Evolutionary conservation across 2,888 invertebrate species (phyloP).

Genomic region (Ecliptopera silaceata): DNA sequence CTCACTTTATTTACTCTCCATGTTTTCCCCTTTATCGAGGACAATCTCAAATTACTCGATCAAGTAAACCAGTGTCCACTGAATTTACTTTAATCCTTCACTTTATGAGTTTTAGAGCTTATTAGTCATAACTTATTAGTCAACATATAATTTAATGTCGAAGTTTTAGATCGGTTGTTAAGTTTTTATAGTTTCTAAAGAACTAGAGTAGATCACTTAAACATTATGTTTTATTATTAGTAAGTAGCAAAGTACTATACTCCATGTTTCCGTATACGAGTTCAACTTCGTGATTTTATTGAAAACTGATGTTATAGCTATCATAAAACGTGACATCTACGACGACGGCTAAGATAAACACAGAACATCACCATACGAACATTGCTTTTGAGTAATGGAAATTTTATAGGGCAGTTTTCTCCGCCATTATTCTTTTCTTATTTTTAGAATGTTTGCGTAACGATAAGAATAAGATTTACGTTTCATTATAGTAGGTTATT

Average conservation of each 20-base stretch:
- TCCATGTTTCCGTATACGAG: slow-evolving; percentile 56
- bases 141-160: slow-evolving; percentile 10
- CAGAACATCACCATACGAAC: slow-evolving; percentile 44
- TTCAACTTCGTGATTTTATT: slow-evolving; percentile 62
- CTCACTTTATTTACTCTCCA: slow-evolving; percentile 63
- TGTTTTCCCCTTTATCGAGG: slow-evolving; percentile 58
- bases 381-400: slow-evolving; percentile 51
- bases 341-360: slow-evolving; percentile 57
- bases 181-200: slow-evolving; percentile 36
- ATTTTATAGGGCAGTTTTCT: slow-evolving; percentile 65
- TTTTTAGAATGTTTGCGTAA: slow-evolving; percentile 35
- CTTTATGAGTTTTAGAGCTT: neutral
- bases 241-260: slow-evolving; percentile 50
- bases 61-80: slow-evolving; percentile 41
- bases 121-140: slow-evolving; percentile 10
- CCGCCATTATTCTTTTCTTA: slow-evolving; percentile 50
- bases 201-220: slow-evolving; percentile 51
- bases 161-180: slow-evolving; percentile 24
- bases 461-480: neutral
- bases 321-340: slow-evolving; percentile 64
- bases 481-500: neutral
- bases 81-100: slow-evolving; percentile 12
- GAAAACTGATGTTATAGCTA: slow-evolving; percentile 64
- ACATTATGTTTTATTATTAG: slow-evolving; percentile 49
- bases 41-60: slow-evolving; percentile 59